Evolutionary conservation across 2,888 invertebrate genomes (phyloP).

Genomic region (Schrankia costaestrigalis): DNA sequence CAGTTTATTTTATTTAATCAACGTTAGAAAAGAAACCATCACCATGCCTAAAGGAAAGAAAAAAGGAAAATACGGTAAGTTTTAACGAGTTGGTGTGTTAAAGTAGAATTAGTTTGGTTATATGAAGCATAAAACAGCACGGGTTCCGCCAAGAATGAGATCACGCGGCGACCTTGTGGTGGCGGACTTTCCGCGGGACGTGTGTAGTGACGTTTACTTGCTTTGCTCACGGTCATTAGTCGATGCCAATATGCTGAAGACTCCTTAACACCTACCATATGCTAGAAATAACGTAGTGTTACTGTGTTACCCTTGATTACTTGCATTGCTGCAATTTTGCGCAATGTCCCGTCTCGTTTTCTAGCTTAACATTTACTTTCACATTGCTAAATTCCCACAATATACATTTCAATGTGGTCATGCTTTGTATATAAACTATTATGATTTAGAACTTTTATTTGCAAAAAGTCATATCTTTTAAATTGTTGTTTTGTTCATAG

Average conservation of each 20-base stretch:
- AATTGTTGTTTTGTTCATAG: too few species aligned
- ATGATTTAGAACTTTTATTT: not conserved
- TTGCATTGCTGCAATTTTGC: too few species aligned
- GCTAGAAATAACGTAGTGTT: conserved; percentile 24
- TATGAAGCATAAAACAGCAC: conserved; percentile 28
- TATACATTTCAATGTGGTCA: conserved; percentile 25
- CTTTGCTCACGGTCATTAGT: conserved; percentile 43
- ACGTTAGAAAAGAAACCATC: conserved; percentile 42
- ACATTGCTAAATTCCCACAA: conserved; percentile 32
- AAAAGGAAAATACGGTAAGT: conserved; percentile 87
- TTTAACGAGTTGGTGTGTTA: conserved; percentile 8
- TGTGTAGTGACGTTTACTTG: conserved; percentile 53
- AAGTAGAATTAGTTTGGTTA: conserved; percentile 15
- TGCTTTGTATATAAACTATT: conserved; percentile 21
- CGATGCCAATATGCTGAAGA: conserved; percentile 32
- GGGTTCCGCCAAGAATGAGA: conserved; percentile 62
- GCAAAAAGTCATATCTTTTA: too few species aligned
- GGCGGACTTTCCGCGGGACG: conserved; percentile 56
- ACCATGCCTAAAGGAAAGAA: conserved; percentile 90
- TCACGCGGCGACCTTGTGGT: conserved; percentile 77
- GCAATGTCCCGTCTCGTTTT: too few species aligned
- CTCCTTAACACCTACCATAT: conserved; percentile 41
- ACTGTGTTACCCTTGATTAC: too few species aligned
- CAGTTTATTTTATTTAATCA: conserved; percentile 63
- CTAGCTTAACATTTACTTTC: conserved; percentile 24